A percentile compares a stretch with the other conserved stretches of the same genome.
phyloP scores from a whole-genome alignment of 1,140 invertebrate species.

The Lerema accius region DNA sequence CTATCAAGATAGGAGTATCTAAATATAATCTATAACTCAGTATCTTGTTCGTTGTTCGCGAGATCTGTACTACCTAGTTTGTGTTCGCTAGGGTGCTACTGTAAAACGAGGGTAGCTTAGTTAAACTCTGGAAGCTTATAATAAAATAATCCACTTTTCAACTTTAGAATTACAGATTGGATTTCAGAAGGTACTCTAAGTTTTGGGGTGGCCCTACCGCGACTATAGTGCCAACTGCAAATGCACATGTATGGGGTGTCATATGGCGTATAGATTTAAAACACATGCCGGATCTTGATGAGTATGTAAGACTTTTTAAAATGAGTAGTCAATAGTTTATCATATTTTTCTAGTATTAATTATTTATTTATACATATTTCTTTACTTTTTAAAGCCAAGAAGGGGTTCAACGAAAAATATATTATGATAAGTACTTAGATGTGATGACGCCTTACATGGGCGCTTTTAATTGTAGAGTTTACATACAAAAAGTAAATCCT shows the following conservation, averaged over 20 bases:
- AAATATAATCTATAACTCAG: no score
- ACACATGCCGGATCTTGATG: slow-evolving; percentile 51
- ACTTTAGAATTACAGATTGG: slow-evolving; percentile 59
- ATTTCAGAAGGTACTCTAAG: slow-evolving; percentile 65
- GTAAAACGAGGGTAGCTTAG: no score
- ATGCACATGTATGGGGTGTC: slow-evolving; percentile 72
- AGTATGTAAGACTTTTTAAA: slow-evolving; percentile 45
- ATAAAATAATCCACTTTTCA: not conserved
- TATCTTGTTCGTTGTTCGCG: no score
- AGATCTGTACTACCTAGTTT: no score
- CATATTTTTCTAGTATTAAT: no score
- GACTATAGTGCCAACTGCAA: slow-evolving; percentile 71
- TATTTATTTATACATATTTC: no score
- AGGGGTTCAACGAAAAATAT: slow-evolving; percentile 58
- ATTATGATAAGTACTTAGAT: slow-evolving; percentile 52
- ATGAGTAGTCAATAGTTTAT: no score
- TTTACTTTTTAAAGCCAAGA: slow-evolving; percentile 51
- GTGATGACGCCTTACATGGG: slow-evolving; percentile 61
- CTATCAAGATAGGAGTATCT: no score
- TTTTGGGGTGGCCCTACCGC: slow-evolving; percentile 71
- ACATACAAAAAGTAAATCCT: slow-evolving; percentile 62
- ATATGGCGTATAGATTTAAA: slow-evolving; percentile 57
- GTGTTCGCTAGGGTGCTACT: no score
- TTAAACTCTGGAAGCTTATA: not conserved
- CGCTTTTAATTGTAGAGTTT: slow-evolving; percentile 49